Base-by-base conservation (phyloP, 2,797 vertebrate genomes). In the Sparidentex hasta region DNA sequence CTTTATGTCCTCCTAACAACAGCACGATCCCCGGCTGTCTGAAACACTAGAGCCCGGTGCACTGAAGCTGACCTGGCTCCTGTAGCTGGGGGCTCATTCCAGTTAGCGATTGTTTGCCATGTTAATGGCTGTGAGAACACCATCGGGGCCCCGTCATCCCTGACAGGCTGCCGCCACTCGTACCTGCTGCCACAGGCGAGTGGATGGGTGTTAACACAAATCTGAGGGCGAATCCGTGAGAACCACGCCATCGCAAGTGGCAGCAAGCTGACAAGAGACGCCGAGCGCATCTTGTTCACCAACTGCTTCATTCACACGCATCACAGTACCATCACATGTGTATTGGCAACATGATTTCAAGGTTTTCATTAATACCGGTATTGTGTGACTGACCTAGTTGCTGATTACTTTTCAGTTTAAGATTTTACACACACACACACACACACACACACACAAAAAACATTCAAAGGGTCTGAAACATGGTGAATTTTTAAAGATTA, bases 111-210 rank as follows among this genome's bases (percentile, higher is more conserved):
- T 93, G 86, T 91, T 88, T 88, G 78, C 84, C 87, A 71, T 93
- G 95, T 95, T 95, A 95, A 96, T 93, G 92, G 93, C 95, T 94
- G 92, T 92, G 92, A 92, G 91, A 96, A 95, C 95, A 94, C 82
- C 85, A 87, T 85, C 84, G 27, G 27, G 91, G 87, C 85, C 78
- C 29, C 88, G 74, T 94, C 92, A 90, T 83, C 78, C 70, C 83
- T 94, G 93, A 94, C 94, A 95, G 84, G 91, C 91, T 86, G 91
- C 91, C 87, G 92, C 93, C 95, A 92, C 88, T 93, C 89, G 78
- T 94, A 95, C 95, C 93, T 92, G 92, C 89, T 91, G 93, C 95
- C 95, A 91, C 93, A 95, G 95, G 93, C 81, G 58, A 91, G 81
- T 87, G n/a, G n/a, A n/a, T n/a, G n/a, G n/a, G n/a, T 76, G 16